Evolutionary conservation across 2,113 vertebrate genomes (phyloP).

Genomic region (Phaethornis superciliosus): DNA sequence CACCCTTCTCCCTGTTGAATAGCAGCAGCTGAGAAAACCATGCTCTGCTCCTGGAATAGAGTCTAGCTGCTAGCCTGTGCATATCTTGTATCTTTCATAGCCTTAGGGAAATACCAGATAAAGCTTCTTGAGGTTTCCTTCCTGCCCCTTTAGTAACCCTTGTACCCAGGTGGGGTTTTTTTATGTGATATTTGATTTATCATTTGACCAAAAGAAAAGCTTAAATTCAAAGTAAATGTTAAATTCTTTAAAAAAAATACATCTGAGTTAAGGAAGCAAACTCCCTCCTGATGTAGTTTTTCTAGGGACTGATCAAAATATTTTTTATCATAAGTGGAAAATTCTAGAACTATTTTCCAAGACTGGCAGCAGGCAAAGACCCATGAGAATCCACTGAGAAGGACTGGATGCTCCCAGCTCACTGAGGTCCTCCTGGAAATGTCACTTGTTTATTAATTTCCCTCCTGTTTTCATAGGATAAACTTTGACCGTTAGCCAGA

Average conservation of each 20-base stretch:
- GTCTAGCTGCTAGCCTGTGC: not conserved
- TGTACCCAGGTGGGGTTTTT: not conserved
- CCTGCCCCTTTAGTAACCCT: not conserved
- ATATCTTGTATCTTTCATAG: not conserved
- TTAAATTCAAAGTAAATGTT: conserved; percentile 38
- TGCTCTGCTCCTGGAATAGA: not conserved
- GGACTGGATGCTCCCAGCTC: not conserved
- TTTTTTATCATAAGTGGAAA: not conserved
- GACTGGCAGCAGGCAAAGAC: not conserved
- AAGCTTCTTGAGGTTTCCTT: not conserved
- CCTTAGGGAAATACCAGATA: not conserved
- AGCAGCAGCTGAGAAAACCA: not conserved
- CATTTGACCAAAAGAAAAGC: not conserved
- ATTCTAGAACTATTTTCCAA: not conserved
- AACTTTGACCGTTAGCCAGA: not conserved
- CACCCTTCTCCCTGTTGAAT: not conserved
- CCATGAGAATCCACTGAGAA: not conserved
- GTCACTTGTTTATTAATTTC: not conserved
- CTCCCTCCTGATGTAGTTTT: not conserved
- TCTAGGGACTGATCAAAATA: not conserved
- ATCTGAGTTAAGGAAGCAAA: not conserved
- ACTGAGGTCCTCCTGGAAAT: not conserved
- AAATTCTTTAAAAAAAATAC: not conserved
- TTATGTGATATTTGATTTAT: not conserved
- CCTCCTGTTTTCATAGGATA: not conserved